Percentiles rank a stretch among this genome's conserved stretches.
These are phyloP conservation scores for Drymodes brunneopygia DNA, from an alignment of 2,113 vertebrate genomes.

Conservation along the genomic window DNA sequence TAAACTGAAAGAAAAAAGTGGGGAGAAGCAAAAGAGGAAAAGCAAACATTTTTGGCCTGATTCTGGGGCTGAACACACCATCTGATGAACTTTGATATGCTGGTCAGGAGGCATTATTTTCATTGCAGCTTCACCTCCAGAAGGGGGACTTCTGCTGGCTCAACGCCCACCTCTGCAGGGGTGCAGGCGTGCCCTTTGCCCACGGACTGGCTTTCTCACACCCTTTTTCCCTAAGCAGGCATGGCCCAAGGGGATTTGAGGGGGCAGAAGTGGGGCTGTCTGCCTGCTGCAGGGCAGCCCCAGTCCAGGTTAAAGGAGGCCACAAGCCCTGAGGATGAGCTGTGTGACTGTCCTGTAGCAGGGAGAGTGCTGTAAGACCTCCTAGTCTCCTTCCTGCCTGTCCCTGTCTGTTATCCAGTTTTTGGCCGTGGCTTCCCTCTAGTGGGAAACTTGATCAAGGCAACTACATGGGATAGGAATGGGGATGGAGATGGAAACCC, in stretches of 20 bases:
- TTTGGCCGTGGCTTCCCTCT: slow-evolving; percentile 51
- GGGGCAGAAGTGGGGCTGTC: not conserved
- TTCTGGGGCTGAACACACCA: not conserved
- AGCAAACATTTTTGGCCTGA: slow-evolving; percentile 3
- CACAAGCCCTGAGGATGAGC: not conserved
- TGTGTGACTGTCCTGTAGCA: not conserved
- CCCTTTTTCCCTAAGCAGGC: not conserved
- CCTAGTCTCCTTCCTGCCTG: not conserved
- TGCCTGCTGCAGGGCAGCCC: not conserved
- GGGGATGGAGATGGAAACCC: not conserved
- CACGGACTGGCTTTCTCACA: not conserved
- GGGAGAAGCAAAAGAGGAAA: not conserved
- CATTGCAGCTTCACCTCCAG: not conserved
- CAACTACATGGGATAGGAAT: not conserved
- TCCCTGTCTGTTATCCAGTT: not conserved
- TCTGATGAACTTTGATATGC: not conserved
- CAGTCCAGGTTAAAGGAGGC: not conserved
- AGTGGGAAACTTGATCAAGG: slow-evolving; percentile 33
- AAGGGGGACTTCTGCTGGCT: not conserved
- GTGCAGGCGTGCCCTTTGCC: not conserved
- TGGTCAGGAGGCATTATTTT: not conserved
- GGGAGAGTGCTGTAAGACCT: not conserved
- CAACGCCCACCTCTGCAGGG: not conserved
- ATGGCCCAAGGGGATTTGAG: not conserved
- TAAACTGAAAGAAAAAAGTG: accelerated